Base-by-base conservation (phyloP, 2,888 invertebrate genomes). In the Hydrotaea cyrtoneurina region DNA sequence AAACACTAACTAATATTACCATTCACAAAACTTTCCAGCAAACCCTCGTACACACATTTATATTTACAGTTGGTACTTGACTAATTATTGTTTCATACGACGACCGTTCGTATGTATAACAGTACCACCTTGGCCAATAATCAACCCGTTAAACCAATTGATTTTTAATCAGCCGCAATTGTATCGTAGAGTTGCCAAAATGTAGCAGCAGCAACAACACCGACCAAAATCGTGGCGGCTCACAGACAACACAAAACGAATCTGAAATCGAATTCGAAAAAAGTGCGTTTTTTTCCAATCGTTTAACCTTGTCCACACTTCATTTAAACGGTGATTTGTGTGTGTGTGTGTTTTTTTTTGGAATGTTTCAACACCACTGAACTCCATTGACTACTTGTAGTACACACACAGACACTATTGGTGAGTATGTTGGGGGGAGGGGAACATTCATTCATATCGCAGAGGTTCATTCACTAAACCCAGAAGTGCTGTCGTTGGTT, bases 261-360 rank as follows among this genome's bases (percentile, higher is more conserved):
- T 31, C 3, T 31, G n/a, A n/a, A n/a, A n/a, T 31, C 15, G 31
- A 31, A n/a, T n/a, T n/a, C n/a, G n/a, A 31, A 31, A 72, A 80
- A 77, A 69, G 19, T 79, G 73, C 76, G 53, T 76, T 77, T 80
- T n/a, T 3, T 79, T 78, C 46, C 46, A 85, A 81, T 19, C 73
- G 73, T 62, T 78, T 80, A 85, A 82, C 85, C 85, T 85, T 85
- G 85, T 77, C 53, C 82, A 69, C 82, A 55, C 53, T 79, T 71
- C 53, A 17, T 11, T 66, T 69, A 2, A 69, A 23, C 66, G 5
- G 31, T 46, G 69, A 69, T 43, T 69, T 43, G 43, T 46, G 36
- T 62, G 7, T 62, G 15, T 62, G n/a, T n/a, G n/a, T 36, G 36
- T 3, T 36, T 26, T 26, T 11, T n/a, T n/a, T n/a, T 31, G 31